Evolutionary conservation across 2,797 vertebrate genomes (phyloP).

Genomic region (Carapus acus): DNA sequence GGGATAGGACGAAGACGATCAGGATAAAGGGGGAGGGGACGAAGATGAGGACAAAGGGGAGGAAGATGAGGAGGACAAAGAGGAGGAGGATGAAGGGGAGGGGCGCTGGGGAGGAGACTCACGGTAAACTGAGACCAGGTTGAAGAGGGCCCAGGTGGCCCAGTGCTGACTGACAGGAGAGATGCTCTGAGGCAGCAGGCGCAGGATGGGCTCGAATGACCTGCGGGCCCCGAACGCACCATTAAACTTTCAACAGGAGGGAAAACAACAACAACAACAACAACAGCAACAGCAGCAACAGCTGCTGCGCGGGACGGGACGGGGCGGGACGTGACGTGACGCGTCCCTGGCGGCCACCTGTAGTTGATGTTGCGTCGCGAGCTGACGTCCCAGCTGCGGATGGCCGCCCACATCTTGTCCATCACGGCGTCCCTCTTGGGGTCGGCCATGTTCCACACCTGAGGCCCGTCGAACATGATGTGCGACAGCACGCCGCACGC

Average conservation of each 20-base stretch:
- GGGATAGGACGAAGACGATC: too few relatives aligned
- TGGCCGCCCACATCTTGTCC: slow-evolving; percentile 93
- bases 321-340: too few relatives aligned
- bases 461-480: slow-evolving; percentile 95
- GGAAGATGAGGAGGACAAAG: too few relatives aligned
- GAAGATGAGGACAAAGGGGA: too few relatives aligned
- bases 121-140: slow-evolving; percentile 98
- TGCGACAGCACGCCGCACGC: slow-evolving; percentile 96
- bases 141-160: slow-evolving; percentile 98
- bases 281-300: too few relatives aligned
- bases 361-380: slow-evolving; percentile 98
- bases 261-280: too few relatives aligned
- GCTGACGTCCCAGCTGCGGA: slow-evolving; percentile 95
- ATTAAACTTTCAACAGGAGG: slow-evolving; percentile 4
- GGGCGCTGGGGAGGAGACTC: too few relatives aligned
- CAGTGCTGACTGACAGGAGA: slow-evolving; percentile 97
- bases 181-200: slow-evolving; percentile 90
- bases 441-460: slow-evolving; percentile 86
- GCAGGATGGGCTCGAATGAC: slow-evolving; percentile 97
- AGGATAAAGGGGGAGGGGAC: too few relatives aligned
- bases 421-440: slow-evolving; percentile 83
- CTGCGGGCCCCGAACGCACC: slow-evolving; percentile 57
- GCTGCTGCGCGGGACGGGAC: too few relatives aligned
- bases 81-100: too few relatives aligned
- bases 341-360: slow-evolving; percentile 73